A percentile compares a stretch with the other conserved stretches of the same genome.
phyloP scores from a whole-genome alignment of 2,888 invertebrate genomes.

The Cephalotes varians region DNA sequence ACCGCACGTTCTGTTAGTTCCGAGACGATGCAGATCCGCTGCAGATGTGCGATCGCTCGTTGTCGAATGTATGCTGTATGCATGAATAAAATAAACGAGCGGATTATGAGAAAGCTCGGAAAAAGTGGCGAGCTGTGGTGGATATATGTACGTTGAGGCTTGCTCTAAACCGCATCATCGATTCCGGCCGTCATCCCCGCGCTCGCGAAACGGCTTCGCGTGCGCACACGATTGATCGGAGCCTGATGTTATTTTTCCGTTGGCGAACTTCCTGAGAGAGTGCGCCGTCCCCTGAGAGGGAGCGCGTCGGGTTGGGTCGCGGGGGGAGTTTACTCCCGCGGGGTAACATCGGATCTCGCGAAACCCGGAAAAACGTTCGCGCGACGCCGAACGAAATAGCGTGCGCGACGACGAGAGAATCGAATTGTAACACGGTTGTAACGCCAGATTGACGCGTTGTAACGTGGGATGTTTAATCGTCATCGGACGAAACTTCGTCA shows the following conservation, averaged over 20 bases:
- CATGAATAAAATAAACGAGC: conserved; percentile 33
- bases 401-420: conserved; percentile 40
- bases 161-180: neutral
- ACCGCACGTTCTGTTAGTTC: neutral
- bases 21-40: neutral
- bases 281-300: neutral
- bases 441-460: conserved; percentile 34
- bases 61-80: neutral
- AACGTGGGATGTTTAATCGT: conserved; percentile 46
- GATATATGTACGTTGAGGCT: neutral
- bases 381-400: conserved; percentile 35
- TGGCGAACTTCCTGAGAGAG: conserved; percentile 42
- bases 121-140: neutral
- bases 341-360: no score
- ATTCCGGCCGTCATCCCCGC: neutral
- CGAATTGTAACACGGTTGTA: conserved; percentile 25
- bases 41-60: neutral
- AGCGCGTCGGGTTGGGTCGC: conserved; percentile 24
- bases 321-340: conserved; percentile 45
- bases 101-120: conserved; percentile 27
- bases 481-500: conserved; percentile 39
- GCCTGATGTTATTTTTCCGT: conserved; percentile 56
- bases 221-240: conserved; percentile 59
- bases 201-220: conserved; percentile 11
- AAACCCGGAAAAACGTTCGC: conserved; percentile 61